Base-by-base conservation (phyloP, 2,888 invertebrate genomes). In the Nephrocerus scutellatus region DNA sequence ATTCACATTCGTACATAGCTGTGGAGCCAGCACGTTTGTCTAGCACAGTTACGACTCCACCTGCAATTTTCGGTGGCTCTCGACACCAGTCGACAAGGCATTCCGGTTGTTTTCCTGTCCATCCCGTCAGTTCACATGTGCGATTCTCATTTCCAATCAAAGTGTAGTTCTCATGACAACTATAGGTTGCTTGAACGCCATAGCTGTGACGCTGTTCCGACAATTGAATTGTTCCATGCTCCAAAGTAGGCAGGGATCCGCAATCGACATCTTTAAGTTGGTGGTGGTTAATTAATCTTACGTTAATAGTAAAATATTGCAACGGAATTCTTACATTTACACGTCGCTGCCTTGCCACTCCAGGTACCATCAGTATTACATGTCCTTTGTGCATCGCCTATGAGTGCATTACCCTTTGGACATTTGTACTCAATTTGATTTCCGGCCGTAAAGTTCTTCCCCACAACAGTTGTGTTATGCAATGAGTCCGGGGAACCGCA, bases 31-130 rank as follows among this genome's bases (percentile, higher is more conserved):
- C 83, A 44, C 84, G 77, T 50, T 80, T 80, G 3, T 89, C 87
- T 1, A 75, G 76, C 6, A 78, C 75, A 2, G 72, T 66, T 0
- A 89, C 82, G 1, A 77, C 68, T 2, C 87, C 88, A 1, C 90
- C 90, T 6, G 79, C 72, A 3, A 89, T 81, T 21, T 75, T 73
- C 1, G 83, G 83, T 0, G 90, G 88, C 46, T 85, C 84, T 0
- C 87, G 84, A 61, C 91, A 91, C 89, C 90, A 82, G 67, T 88
- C 82, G 59, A 84, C 86, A 31, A 88, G 69, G 63, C 90, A 91
- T 54, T 82, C 79, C 0, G 90, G 87, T 6, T 82, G 74, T 38
- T 79, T 77, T 0, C 84, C 85, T 29, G 77, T 79, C 90, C 90
- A 90, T 0, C 83, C 87, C 24, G 77, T 76, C 41, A 82, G 77